Percentiles rank a stretch among this genome's conserved stretches.
phyloP scores from a whole-genome alignment of 1,140 invertebrate genomes.

The Drosophila bocqueti region DNA sequence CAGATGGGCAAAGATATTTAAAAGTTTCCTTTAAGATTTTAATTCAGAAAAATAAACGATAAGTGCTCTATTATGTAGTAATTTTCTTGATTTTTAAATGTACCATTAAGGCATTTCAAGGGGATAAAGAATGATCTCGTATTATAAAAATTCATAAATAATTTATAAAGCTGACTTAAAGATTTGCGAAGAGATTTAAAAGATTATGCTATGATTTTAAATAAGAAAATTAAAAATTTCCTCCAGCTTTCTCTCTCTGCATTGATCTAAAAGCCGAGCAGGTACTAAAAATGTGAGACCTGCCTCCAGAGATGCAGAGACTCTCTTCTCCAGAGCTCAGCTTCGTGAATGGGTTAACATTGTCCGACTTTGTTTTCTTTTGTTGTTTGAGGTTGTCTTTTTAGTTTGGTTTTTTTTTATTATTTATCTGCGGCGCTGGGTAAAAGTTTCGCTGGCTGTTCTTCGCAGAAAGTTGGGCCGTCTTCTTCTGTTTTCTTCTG shows the following conservation, averaged over 20 bases:
- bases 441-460: slow-evolving; percentile 74
- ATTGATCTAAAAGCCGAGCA: slow-evolving; percentile 48
- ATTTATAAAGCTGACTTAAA: neutral
- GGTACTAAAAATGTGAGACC: slow-evolving; percentile 70
- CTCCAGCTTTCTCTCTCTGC: slow-evolving; percentile 19
- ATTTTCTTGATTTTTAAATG: too few species aligned
- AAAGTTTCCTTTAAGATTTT: neutral
- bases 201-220: neutral
- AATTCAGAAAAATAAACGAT: too few species aligned
- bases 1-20: neutral
- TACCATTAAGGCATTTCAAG: too few species aligned
- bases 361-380: slow-evolving; percentile 57
- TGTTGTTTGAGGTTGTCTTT: slow-evolving; percentile 18
- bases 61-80: too few species aligned
- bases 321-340: slow-evolving; percentile 29
- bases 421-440: slow-evolving; percentile 38
- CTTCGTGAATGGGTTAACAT: slow-evolving; percentile 74
- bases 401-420: neutral
- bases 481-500: slow-evolving; percentile 44
- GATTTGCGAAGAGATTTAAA: neutral
- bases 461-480: slow-evolving; percentile 71
- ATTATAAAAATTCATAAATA: too few species aligned
- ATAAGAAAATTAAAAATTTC: too few species aligned
- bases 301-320: slow-evolving; percentile 53
- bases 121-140: too few species aligned